These are phyloP conservation scores for Canis aureus DNA, from an alignment of 2,113 vertebrate genomes.

Conservation along the genomic window DNA sequence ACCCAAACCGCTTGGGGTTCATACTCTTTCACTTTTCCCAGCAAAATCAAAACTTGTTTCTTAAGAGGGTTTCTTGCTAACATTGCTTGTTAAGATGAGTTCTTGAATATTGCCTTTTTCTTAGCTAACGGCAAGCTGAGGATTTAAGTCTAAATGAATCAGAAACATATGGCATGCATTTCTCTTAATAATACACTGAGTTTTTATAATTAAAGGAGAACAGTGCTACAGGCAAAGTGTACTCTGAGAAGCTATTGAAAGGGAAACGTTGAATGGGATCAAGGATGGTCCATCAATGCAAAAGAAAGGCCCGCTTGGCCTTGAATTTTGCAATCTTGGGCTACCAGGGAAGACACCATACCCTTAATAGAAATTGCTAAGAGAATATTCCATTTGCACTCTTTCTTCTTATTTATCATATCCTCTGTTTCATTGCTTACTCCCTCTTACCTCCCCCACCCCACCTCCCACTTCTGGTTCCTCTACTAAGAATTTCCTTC, in stretches of 20 bases:
- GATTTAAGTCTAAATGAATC: constrained; percentile 66
- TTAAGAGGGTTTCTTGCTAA: neutral
- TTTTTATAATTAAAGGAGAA: constrained; percentile 71
- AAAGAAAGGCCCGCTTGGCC: neutral
- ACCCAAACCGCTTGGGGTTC: neutral
- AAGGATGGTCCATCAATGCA: neutral
- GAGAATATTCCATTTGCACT: neutral
- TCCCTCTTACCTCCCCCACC: neutral
- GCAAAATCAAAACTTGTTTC: constrained; percentile 62
- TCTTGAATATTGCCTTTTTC: constrained; percentile 68
- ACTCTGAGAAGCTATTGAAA: constrained; percentile 54
- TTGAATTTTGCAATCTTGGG: neutral
- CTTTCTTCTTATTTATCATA: neutral
- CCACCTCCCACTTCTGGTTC: neutral
- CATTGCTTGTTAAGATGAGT: constrained; percentile 50
- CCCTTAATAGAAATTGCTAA: neutral
- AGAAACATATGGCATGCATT: constrained; percentile 70
- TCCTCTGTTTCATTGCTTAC: neutral
- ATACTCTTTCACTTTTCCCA: neutral
- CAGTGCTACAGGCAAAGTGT: constrained; percentile 18
- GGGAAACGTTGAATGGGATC: neutral
- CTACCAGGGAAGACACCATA: neutral
- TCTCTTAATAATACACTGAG: constrained; percentile 47
- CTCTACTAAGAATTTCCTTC: neutral
- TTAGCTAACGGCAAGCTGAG: constrained; percentile 53